Evolutionary conservation across 2,888 invertebrate genomes (phyloP), one percentile per base, ranked within the genome.

Genomic region (Coelopa pilipes): DNA sequence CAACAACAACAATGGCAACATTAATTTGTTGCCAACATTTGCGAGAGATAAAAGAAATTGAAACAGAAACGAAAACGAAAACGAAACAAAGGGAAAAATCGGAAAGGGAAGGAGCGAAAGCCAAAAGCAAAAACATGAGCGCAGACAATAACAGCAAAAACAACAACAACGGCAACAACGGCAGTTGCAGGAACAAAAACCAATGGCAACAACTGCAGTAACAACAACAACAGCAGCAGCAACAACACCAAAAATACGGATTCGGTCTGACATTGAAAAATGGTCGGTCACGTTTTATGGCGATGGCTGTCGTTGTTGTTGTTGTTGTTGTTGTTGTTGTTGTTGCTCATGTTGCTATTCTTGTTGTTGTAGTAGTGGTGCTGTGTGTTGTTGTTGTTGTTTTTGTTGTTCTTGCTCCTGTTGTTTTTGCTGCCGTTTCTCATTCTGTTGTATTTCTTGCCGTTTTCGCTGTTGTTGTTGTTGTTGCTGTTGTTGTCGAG

Each of bases 181-280:
- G 69, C 74, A 79, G 75, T 66, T 66, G 74, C 34, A 72, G 75
- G 72, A 66, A 75, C 63, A 77, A 75, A 75, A 75, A 78, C 76
- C 77, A 77, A 78, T 74, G 76, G 73, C 46, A 73, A 63, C 13
- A 67, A 63, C 21, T 45, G 69, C 63, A 70, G 59, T 9, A 73
- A 60, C 65, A 72, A 66, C 67, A 72, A 74, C 72, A 74, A 77
- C 47, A 66, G 78, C 50, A 68, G 73, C 47, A 74, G 77, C 70
- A 78, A 77, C 76, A 77, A 78, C 75, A 78, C 17, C 24, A 46
- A 46, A 12, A 72, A 72, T 45, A 74, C 76, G 76, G 79, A 78
- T 81, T 85, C 80, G 81, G 84, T 85, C 87, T 87, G 86, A 87
- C 87, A 87, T 87, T 87, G 87, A 86, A 86, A 86, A 87, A 86